Evolutionary conservation across 1,140 invertebrate genomes (phyloP), one percentile per base, ranked within the genome.

Genomic region (Eupeodes corollae): DNA sequence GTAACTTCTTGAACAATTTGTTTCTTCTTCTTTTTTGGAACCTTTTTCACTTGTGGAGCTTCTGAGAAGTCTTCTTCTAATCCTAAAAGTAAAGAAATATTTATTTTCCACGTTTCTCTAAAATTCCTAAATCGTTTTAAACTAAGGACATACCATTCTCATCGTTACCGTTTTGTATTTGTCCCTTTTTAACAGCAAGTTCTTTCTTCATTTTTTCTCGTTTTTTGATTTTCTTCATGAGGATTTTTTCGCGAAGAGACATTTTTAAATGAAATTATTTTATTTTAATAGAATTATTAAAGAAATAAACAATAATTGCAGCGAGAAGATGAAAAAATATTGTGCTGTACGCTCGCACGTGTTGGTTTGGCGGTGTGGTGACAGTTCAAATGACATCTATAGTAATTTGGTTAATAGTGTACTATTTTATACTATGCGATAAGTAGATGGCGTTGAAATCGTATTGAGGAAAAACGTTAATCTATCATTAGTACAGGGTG

Each of bases 171-270:
- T 52, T 56, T 2, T 33, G 30, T 30, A 39, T 47, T 38, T 65
- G 65, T 5, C 57, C 63, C 56, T 76, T 79, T 58, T 73, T 70
- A 55, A 75, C 72, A 9, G 75, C 61, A 42, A 75, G 66, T 54
- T 78, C 77, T 32, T 81, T 65, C 63, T 84, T 85, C 49, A 76
- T 79, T 54, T 83, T 81, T 58, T 86, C 83, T 10, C 79, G 72
- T 58, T 85, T 85, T 47, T 80, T 83, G 46, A 87, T 82, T 70
- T 88, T 88, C 46, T 82, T 72, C 73, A 85, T 82, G 44, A 88
- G 70, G 18, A 86, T 74, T 70, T 86, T 85, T 47, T 87, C 82
- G 31, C 80, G 78, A 1, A 86, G 75, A 44, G 81, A 80, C 82
- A 87, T 86, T 19, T 50, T 63, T 3, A 13, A 41, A 16, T 3